Evolutionary conservation across 2,888 invertebrate species (phyloP), one percentile per base, ranked within the genome.

Genomic region (Digitonthophagus gazella): DNA sequence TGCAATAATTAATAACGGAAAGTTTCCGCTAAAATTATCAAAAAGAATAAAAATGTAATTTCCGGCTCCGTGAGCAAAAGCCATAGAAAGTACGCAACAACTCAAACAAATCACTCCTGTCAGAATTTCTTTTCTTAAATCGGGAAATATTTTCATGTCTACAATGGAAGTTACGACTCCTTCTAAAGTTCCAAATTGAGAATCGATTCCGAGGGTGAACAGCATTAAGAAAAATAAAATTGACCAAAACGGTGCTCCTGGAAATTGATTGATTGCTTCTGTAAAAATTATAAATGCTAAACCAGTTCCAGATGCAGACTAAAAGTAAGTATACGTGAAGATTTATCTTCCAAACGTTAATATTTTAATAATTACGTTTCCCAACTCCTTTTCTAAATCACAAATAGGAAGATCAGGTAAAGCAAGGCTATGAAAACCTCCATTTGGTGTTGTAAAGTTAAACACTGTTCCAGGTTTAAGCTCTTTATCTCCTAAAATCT

Each of bases 271-370:
- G 80, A 98, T 97, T 4, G 98, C 98, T 83, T 98, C 97, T 0
- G 98, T 97, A 85, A 97, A 98, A 75, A 97, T 96, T 72, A 97
- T 97, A 82, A 98, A 98, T 0, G 97, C 98, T 69, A 98, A 84
- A 0, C 98, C 98, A 0, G 97, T 97, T 18, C 98, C 98, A 1
- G 97, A 94, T 0, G 97, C 97, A 3, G 97, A 95, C 97, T 97
- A 84, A 14, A 86, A 86, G 67, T 66, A 74, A 72, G n/a, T n/a
- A 44, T 44, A 8, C 8, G 54, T 44, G 6, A n/a, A 44, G n/a
- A 8, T 44, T 44, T 44, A 44, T 44, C 8, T 44, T 44, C 6
- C 6, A 8, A n/a, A 44, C 54, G 54, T 44, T 6, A 44, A 6
- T n/a, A 44, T 44, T 57, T 57, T 57, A 57, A 57, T 57, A 57